Percentiles rank a stretch among this genome's conserved stretches.
phyloP scores from a whole-genome alignment of 2,888 invertebrate species.

The Tanypteryx hageni region DNA sequence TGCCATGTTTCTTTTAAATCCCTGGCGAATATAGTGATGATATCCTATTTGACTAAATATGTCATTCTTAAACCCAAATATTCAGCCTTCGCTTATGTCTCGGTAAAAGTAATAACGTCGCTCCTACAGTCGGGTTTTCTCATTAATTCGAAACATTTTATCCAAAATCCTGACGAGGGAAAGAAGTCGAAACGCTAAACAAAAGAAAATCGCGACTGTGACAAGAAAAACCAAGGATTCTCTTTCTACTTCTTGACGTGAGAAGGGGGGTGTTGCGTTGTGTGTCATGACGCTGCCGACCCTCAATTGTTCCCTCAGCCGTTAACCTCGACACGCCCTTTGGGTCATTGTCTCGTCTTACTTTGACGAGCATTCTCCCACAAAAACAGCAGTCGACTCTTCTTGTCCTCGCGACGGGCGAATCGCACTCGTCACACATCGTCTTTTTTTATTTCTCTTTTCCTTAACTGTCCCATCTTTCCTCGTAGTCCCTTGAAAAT shows the following conservation, averaged over 20 bases:
- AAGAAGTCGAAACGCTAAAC: not conserved
- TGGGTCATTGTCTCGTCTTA: slow-evolving; percentile 16
- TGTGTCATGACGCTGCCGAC: not conserved
- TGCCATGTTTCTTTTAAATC: too few relatives aligned
- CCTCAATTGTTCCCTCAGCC: not conserved
- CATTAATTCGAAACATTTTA: not conserved
- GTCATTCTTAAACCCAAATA: too few relatives aligned
- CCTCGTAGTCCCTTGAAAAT: too few relatives aligned
- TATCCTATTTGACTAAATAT: too few relatives aligned
- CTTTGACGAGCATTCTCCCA: not conserved
- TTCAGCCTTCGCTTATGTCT: too few relatives aligned
- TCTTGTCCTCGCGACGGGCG: not conserved
- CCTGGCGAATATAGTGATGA: too few relatives aligned
- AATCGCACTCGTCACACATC: too few relatives aligned
- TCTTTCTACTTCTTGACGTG: not conserved
- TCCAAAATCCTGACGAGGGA: not conserved
- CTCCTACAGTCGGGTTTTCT: not conserved
- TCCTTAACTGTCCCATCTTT: not conserved
- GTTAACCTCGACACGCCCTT: not conserved
- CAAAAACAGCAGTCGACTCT: not conserved
- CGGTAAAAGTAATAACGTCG: too few relatives aligned
- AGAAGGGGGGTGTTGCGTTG: not conserved
- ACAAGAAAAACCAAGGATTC: not conserved
- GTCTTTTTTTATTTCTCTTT: not conserved
- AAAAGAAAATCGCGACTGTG: not conserved